Conservation (phyloP, 30 jellyfish, hydroid and myxozoan species). For the Hydractinia symbiolongicarpus region DNA sequence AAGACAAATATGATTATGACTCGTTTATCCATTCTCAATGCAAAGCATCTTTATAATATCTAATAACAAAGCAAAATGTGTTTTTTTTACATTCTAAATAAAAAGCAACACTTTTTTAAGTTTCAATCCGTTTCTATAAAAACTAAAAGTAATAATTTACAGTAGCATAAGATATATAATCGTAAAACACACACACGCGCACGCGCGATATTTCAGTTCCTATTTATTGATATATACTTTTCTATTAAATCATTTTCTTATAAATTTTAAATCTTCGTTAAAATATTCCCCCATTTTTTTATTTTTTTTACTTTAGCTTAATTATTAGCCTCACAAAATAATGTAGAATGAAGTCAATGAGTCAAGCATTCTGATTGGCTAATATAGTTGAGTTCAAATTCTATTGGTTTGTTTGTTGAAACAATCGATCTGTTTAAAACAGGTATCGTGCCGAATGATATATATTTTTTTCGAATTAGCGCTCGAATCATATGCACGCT, state of each 20-base stretch:
- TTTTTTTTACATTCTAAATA: too few relatives aligned
- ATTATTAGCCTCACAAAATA: neutral
- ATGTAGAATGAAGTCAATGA: slow-evolving; percentile 8
- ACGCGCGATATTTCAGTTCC: too few relatives aligned
- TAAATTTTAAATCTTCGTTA: too few relatives aligned
- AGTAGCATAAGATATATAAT: too few relatives aligned
- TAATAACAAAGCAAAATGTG: neutral
- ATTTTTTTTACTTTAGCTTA: neutral
- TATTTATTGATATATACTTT: too few relatives aligned
- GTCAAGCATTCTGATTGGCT: slow-evolving; percentile 19
- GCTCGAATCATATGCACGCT: too few relatives aligned
- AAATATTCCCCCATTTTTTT: neutral
- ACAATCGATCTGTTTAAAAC: neutral
- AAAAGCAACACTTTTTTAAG: too few relatives aligned
- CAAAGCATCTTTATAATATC: slow-evolving; percentile 18
- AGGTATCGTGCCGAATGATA: neutral
- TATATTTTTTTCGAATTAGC: too few relatives aligned
- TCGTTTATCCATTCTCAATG: slow-evolving; percentile 31
- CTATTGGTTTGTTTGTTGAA: slow-evolving; percentile 11
- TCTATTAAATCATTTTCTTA: too few relatives aligned
- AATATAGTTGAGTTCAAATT: neutral
- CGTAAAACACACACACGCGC: too few relatives aligned
- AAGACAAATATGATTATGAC: neutral
- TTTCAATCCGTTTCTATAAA: too few relatives aligned
- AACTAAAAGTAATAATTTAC: too few relatives aligned